Base-by-base conservation (phyloP, 1,140 invertebrate species). In the Habropoda laboriosa region DNA sequence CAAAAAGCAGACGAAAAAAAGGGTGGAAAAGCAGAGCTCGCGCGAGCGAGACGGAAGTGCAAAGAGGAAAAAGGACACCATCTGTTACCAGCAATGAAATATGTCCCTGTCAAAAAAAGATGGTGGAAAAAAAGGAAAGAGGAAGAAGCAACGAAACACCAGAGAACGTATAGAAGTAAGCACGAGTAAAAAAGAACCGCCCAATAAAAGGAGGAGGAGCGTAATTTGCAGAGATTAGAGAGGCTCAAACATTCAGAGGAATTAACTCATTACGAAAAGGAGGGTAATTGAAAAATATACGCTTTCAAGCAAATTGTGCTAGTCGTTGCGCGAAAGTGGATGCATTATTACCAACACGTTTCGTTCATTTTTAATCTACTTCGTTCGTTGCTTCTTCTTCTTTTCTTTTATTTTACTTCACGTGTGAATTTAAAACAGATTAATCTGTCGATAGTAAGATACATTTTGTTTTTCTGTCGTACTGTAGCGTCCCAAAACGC, bases 241-340 rank as follows among this genome's bases (percentile, higher is more conserved):
- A 27, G n/a, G 30, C 42, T 24, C 38, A 16, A 57, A 32, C 53
- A 53, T n/a, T 13, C 32, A 38, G 66, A 51, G 66, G 47, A 68
- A 71, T 71, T 55, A 71, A 71, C 53, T 35, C 67, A 35, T 71
- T 71, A 55, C n/a, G 35, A 55, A 71, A 40, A 71, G 30, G 66
- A 68, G 66, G 66, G 67, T 71, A 71, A 71, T 40, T 71, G 51
- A 71, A 71, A 71, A 71, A 57, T 71, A 71, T 71, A 40, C 35
- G 51, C 49, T 71, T 55, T 71, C 47, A 30, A 10, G 66, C 47
- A 38, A 53, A 68, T 68, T 68, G 66, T 27, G 32, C 32, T 24
- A 38, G 32, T 24, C 47, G 16, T 24, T 51, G n/a, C 66, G 4
- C n/a, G 30, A 67, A 67, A 47, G 32, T 47, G 32, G 18, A 38